Evolutionary conservation across 2,113 vertebrate genomes (phyloP).

Genomic region (Nipponia nippon): DNA sequence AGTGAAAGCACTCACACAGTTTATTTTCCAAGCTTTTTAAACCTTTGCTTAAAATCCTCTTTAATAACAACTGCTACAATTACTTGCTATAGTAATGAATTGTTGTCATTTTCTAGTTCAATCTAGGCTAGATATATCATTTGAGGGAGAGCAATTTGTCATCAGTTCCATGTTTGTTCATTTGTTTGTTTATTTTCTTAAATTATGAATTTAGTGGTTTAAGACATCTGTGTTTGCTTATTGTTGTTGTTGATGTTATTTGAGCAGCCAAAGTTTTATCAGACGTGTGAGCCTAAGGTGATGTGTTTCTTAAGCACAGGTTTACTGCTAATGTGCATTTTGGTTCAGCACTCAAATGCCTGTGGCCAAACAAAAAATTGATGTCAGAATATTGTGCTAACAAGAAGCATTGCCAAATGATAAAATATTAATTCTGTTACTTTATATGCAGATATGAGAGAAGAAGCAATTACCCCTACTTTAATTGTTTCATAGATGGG

Average conservation of each 20-base stretch:
- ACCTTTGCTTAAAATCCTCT: not conserved
- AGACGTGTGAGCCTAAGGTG: not conserved
- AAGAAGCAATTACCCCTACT: slow-evolving; percentile 73
- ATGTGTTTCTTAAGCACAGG: not conserved
- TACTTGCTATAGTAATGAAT: not conserved
- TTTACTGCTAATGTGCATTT: not conserved
- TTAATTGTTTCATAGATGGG: slow-evolving; percentile 78
- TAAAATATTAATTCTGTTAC: slow-evolving; percentile 80
- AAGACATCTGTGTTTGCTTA: not conserved
- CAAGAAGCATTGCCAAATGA: slow-evolving; percentile 69
- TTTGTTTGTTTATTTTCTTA: not conserved
- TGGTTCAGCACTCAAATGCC: slow-evolving; percentile 38
- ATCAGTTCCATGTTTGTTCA: not conserved
- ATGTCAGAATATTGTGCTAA: slow-evolving; percentile 59
- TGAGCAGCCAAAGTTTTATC: not conserved
- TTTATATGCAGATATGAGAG: slow-evolving; percentile 67
- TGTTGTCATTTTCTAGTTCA: not conserved
- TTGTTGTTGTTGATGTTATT: not conserved
- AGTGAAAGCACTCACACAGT: not conserved
- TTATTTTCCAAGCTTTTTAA: not conserved
- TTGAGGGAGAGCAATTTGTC: not conserved
- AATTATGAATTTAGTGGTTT: not conserved
- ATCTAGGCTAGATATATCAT: not conserved
- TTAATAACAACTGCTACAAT: not conserved
- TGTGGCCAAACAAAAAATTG: slow-evolving; percentile 54